Base-by-base conservation (phyloP, 2,888 invertebrate genomes). In the Bombylius discolor region DNA sequence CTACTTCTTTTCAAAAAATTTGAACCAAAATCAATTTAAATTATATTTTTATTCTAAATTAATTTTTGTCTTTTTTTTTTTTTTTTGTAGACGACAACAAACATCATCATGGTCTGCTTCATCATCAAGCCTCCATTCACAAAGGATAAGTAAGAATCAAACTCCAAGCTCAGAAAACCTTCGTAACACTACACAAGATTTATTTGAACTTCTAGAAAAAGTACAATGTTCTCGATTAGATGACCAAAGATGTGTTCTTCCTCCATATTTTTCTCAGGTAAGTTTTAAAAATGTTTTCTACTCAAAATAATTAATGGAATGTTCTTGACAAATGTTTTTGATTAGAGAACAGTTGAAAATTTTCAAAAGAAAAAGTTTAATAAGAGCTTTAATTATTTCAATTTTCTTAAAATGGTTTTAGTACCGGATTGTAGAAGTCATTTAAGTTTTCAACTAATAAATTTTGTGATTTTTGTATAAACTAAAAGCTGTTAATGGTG, bases 221-320 rank as follows among this genome's bases (percentile, higher is more conserved):
- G 87, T 91, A 64, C 93, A 94, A 76, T 87, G 89, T 77, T 89
- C 88, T 65, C 81, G 94, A 61, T 77, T 95, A 68, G 92, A 95
- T 72, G 94, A 95, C 78, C 94, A 95, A 78, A 82, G 95, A 76
- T 94, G 93, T 74, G 89, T 89, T 67, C 80, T 95, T 70, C 92
- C 93, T 60, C 82, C 88, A 50, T 87, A 87, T 75, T 87, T 87
- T 76, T 83, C 83, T 70, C 87, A 87, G 85, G 88, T 87, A 73
- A 74, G 78, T 58, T 36, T 11, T 42, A 2, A 5, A 11, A 7
- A 42, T 11, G n/a, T n/a, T n/a, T n/a, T n/a, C n/a, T n/a, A n/a
- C n/a, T n/a, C n/a, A n/a, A n/a, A n/a, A n/a, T n/a, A n/a, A n/a
- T n/a, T n/a, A n/a, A n/a, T n/a, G n/a, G n/a, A n/a, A n/a, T n/a